A percentile compares a stretch with the other conserved stretches of the same genome.
Conservation (phyloP, 2,797 vertebrate genomes). For the Lindbergichthys nudifrons region DNA sequence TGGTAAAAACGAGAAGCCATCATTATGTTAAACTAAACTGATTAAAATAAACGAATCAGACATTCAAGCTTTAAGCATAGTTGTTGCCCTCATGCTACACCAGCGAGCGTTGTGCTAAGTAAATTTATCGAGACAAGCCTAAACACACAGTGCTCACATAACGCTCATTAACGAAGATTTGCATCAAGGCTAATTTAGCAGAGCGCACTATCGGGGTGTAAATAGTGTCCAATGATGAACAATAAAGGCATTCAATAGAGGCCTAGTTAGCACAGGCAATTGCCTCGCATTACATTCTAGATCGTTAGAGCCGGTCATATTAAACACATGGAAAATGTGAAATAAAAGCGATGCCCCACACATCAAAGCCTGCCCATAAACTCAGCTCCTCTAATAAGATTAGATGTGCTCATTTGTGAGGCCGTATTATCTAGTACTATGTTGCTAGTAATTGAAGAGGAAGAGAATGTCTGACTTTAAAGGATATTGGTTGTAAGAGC, state of each 20-base stretch:
- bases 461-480: conserved; percentile 26
- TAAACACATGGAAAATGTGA: conserved; percentile 75
- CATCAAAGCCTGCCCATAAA: conserved; percentile 60
- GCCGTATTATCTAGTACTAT: conserved; percentile 15
- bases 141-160: conserved; percentile 71
- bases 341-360: conserved; percentile 60
- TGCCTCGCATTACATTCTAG: conserved; percentile 73
- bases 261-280: conserved; percentile 69
- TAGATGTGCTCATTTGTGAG: conserved; percentile 46
- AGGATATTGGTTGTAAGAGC: conserved; percentile 19
- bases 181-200: conserved; percentile 78
- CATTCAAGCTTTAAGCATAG: conserved; percentile 45
- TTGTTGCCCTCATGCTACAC: conserved; percentile 50
- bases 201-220: conserved; percentile 71
- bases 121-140: conserved; percentile 57
- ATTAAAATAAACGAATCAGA: conserved; percentile 71
- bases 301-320: conserved; percentile 71
- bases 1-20: conserved; percentile 61
- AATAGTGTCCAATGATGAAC: conserved; percentile 78
- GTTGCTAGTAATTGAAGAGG: conserved; percentile 27
- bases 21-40: conserved; percentile 61
- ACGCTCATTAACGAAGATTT: conserved; percentile 77
- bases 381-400: conserved; percentile 40
- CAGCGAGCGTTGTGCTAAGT: conserved; percentile 61
- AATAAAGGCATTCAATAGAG: conserved; percentile 72